Evolutionary conservation across 2,797 vertebrate genomes (phyloP).

Genomic region (Chiloscyllium punctatum): DNA sequence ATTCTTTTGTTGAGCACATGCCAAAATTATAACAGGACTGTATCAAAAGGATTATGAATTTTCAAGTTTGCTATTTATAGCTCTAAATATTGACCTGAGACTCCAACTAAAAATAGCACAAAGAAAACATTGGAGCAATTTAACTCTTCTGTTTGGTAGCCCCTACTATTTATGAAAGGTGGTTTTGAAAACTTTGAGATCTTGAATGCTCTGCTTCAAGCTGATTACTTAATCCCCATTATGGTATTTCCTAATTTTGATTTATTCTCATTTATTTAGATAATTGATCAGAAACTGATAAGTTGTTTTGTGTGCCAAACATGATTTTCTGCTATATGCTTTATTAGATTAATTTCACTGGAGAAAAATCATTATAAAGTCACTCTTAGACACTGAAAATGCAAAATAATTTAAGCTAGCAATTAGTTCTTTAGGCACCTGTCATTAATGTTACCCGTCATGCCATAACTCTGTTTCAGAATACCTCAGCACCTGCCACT

Average conservation of each 20-base stretch:
- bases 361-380: neutral
- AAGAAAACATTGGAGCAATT: neutral
- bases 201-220: neutral
- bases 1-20: neutral
- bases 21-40: neutral
- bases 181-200: neutral
- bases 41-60: neutral
- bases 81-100: neutral
- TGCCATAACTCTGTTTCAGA: neutral
- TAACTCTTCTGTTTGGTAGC: neutral
- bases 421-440: neutral
- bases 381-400: too few relatives aligned
- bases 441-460: neutral
- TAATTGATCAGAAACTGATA: neutral
- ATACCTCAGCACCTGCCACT: neutral
- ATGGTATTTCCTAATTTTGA: neutral
- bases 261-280: neutral
- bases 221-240: neutral
- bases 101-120: neutral
- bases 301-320: neutral
- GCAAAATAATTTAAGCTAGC: neutral
- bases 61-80: neutral
- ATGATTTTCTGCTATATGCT: neutral
- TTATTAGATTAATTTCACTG: neutral
- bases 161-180: neutral